These are phyloP conservation scores for Euphydryas editha DNA, from an alignment of 2,888 invertebrate genomes.

Conservation along the genomic window DNA sequence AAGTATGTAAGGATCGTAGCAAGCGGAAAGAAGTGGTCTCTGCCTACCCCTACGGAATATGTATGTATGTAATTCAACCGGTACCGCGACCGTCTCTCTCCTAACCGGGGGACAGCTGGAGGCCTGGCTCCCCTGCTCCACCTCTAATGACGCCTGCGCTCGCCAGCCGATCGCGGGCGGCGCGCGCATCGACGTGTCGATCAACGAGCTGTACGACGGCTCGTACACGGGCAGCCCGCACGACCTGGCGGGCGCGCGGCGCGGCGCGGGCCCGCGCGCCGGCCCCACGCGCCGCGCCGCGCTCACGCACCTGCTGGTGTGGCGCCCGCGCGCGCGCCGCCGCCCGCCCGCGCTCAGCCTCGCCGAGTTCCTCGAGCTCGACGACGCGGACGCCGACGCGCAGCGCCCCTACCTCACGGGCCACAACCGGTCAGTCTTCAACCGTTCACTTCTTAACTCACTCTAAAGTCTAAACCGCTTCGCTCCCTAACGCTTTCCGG, in stretches of 20 bases:
- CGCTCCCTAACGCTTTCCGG: no score
- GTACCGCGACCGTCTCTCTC: no score
- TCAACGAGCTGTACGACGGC: conserved; percentile 97
- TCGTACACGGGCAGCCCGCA: conserved; percentile 97
- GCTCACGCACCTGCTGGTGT: conserved; percentile 81
- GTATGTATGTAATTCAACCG: no score
- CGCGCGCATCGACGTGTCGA: conserved; percentile 96
- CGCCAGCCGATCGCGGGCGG: conserved; percentile 90
- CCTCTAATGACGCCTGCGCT: no score
- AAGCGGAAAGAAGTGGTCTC: no score
- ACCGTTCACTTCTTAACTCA: no score
- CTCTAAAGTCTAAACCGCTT: no score
- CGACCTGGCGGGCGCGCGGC: conserved; percentile 88
- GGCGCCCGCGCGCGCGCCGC: conserved; percentile 88
- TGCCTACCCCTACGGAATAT: no score
- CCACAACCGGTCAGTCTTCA: conserved; percentile 92
- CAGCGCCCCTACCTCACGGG: conserved; percentile 95
- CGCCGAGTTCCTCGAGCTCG: conserved; percentile 94
- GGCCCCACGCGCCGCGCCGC: conserved; percentile 91
- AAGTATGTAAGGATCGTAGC: no score
- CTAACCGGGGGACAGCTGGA: no score
- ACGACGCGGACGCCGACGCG: conserved; percentile 91
- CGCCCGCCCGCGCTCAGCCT: conserved; percentile 89
- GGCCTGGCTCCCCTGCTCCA: no score
- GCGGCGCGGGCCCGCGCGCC: conserved; percentile 87